Conservation (phyloP, 2,797 vertebrate genomes). For the Helarctos malayanus region DNA sequence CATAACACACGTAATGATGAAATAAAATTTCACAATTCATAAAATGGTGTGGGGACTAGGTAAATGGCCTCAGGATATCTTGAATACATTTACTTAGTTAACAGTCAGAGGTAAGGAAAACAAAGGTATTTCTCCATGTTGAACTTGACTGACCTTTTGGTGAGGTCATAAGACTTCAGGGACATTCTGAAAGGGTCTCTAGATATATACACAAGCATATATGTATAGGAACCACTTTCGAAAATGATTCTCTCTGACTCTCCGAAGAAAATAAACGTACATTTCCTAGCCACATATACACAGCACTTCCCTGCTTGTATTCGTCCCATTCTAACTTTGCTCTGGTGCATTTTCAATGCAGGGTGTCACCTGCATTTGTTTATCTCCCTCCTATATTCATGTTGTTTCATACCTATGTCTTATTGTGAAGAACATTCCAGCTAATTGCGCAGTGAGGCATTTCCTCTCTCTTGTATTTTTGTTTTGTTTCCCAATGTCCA, state of each 20-base stretch:
- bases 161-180: background rate
- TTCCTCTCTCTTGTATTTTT: background rate
- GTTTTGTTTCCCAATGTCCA: background rate
- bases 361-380: background rate
- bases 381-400: background rate
- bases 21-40: background rate
- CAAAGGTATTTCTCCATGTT: background rate
- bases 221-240: background rate
- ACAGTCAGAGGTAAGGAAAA: background rate
- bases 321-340: background rate
- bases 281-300: background rate
- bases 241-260: background rate
- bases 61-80: background rate
- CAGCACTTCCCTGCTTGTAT: background rate
- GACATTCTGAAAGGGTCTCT: background rate
- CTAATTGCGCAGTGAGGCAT: background rate
- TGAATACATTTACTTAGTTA: conserved; percentile 17
- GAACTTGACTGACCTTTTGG: background rate
- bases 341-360: background rate
- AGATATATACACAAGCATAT: background rate
- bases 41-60: background rate
- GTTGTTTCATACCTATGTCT: background rate
- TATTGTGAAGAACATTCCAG: background rate
- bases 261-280: background rate
- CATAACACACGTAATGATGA: background rate